phyloP scores from a whole-genome alignment of 2,888 invertebrate genomes.

The Charanyca ferruginea region DNA sequence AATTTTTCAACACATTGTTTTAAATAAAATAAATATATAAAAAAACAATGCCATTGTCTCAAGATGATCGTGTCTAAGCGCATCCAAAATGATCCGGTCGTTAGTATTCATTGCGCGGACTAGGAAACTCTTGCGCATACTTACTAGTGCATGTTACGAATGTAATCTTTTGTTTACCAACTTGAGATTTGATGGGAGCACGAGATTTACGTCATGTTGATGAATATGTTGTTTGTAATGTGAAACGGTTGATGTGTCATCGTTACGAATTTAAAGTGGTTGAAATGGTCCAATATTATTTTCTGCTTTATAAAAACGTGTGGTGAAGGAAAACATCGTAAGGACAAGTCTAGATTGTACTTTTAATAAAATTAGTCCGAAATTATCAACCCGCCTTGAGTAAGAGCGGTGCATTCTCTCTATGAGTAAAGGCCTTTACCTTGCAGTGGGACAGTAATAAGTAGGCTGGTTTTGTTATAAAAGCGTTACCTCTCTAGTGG shows the following conservation, averaged over 20 bases:
- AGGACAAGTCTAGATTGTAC: too few species aligned
- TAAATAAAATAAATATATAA: conserved; percentile 8
- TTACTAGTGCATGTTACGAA: conserved; percentile 35
- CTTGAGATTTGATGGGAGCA: conserved; percentile 39
- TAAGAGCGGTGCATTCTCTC: too few species aligned
- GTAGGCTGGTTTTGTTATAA: too few species aligned
- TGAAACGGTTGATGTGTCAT: conserved; percentile 2
- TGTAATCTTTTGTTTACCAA: conserved; percentile 48
- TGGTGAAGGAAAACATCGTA: too few species aligned
- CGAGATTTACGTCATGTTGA: conserved; percentile 37
- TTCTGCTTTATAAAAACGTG: too few species aligned
- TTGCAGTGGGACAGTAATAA: too few species aligned
- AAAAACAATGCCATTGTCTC: conserved; percentile 34
- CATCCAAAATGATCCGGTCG: conserved; percentile 39
- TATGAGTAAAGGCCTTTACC: too few species aligned
- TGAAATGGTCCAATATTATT: too few species aligned
- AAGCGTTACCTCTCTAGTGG: too few species aligned
- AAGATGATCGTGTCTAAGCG: conserved; percentile 35
- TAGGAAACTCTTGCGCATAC: conserved; percentile 52
- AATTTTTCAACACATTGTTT: not conserved
- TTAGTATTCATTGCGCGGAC: conserved; percentile 51
- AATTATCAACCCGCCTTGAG: too few species aligned
- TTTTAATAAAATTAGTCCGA: too few species aligned
- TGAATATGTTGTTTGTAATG: conserved; percentile 28
- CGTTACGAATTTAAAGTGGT: too few species aligned